These are phyloP conservation scores for Trisateles emortualis DNA, from an alignment of 2,888 invertebrate species.

Conservation along the genomic window DNA sequence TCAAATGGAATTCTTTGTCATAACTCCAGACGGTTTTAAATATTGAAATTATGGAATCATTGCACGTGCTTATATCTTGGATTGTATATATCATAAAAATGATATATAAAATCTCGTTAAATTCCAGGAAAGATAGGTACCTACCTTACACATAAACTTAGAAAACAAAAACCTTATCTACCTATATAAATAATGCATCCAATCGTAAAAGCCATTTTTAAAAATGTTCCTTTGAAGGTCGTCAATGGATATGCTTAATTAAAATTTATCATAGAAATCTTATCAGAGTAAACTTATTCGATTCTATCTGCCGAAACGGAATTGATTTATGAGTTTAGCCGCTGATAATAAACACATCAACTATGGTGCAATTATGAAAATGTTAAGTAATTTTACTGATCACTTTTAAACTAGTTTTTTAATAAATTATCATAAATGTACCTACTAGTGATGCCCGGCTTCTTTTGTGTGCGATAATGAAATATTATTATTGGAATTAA, in stretches of 20 bases:
- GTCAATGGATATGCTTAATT: background rate
- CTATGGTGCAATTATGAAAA: background rate
- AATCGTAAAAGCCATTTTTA: no score
- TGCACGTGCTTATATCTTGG: no score
- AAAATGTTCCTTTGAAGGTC: no score
- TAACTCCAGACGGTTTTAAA: constrained; percentile 5
- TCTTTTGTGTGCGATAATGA: no score
- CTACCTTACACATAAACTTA: no score
- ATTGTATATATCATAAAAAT: no score
- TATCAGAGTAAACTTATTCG: constrained; percentile 11
- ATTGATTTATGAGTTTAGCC: constrained; percentile 12
- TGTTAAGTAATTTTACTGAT: background rate
- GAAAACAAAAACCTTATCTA: no score
- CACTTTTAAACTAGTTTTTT: background rate
- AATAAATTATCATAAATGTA: background rate
- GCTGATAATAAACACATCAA: constrained; percentile 12
- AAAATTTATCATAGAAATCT: background rate
- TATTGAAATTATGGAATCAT: background rate
- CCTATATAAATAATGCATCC: no score
- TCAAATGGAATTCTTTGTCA: constrained; percentile 3
- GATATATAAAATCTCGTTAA: no score
- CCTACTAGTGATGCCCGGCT: no score
- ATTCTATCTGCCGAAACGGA: constrained; percentile 19
- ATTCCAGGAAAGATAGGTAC: no score
- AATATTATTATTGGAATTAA: no score